Conservation (phyloP, 2,888 invertebrate species). For the Chymomyza caudatula region DNA sequence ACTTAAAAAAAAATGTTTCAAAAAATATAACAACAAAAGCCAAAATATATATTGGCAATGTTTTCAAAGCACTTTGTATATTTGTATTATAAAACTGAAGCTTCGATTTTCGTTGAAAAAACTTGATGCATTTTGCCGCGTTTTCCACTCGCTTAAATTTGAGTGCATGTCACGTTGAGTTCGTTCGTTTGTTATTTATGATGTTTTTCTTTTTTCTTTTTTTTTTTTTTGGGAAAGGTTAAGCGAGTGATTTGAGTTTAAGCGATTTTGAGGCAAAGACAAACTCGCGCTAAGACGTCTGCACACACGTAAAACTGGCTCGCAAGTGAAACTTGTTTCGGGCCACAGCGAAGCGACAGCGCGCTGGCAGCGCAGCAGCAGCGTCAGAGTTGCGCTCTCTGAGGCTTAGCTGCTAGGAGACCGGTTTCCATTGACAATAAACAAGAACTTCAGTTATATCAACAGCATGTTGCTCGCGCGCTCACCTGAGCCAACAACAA, state of each 20-base stretch:
- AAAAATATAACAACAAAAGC: background rate
- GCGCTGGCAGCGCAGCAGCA: background rate
- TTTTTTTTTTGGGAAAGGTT: conserved; percentile 21
- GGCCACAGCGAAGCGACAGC: background rate
- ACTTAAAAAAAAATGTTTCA: background rate
- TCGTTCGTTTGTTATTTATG: conserved; percentile 25
- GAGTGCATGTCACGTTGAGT: conserved; percentile 14
- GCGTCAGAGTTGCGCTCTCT: background rate
- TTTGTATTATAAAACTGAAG: no score
- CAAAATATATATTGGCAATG: background rate
- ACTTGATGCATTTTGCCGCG: background rate
- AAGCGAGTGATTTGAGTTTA: background rate
- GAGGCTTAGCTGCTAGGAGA: conserved; percentile 11
- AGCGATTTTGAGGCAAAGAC: background rate
- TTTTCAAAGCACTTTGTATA: no score
- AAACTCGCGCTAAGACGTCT: conserved; percentile 47
- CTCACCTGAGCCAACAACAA: conserved; percentile 45
- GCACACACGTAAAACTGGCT: conserved; percentile 60
- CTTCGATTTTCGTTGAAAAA: no score
- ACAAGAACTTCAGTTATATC: conserved; percentile 55
- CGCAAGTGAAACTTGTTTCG: conserved; percentile 74
- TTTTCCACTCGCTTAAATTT: background rate
- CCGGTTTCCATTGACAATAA: conserved; percentile 40
- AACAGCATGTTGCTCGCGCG: conserved; percentile 27
- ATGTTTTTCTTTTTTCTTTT: no score